These are phyloP conservation scores for Brachyopa scutellaris DNA, from an alignment of 2,888 invertebrate genomes.

Conservation along the genomic window DNA sequence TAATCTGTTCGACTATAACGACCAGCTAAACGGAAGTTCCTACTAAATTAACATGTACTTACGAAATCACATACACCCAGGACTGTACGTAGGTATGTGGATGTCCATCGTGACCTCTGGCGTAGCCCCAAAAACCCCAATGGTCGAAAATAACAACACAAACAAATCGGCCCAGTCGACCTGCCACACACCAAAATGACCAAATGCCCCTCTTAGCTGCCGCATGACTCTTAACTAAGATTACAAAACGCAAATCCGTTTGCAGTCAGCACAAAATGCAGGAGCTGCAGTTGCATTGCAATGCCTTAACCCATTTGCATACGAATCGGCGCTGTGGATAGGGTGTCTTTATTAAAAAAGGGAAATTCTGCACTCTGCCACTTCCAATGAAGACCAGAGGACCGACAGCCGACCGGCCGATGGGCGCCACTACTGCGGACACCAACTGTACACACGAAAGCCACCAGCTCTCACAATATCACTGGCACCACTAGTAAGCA, in stretches of 20 bases:
- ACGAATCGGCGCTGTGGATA: slow-evolving; percentile 22
- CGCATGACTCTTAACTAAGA: slow-evolving; percentile 68
- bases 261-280: slow-evolving; percentile 38
- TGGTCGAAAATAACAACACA: slow-evolving; percentile 24
- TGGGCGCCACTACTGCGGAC: background rate
- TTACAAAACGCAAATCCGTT: slow-evolving; percentile 62
- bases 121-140: slow-evolving; percentile 1
- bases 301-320: slow-evolving; percentile 45
- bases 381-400: slow-evolving; percentile 40
- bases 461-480: slow-evolving; percentile 26
- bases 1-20: slow-evolving; percentile 42
- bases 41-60: slow-evolving; percentile 64
- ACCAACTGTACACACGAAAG: slow-evolving; percentile 24
- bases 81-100: background rate
- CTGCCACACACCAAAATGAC: slow-evolving; percentile 43
- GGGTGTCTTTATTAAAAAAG: slow-evolving; percentile 68
- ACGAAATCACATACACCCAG: slow-evolving; percentile 20
- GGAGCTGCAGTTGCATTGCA: slow-evolving; percentile 7
- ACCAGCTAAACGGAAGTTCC: slow-evolving; percentile 58
- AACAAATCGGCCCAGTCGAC: slow-evolving; percentile 36
- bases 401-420: background rate
- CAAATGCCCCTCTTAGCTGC: slow-evolving; percentile 61
- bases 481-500: slow-evolving; percentile 28
- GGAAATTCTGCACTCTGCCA: slow-evolving; percentile 46
- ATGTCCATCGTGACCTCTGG: background rate